Base-by-base conservation (phyloP, 1,140 invertebrate species). In the Eciton burchellii region DNA sequence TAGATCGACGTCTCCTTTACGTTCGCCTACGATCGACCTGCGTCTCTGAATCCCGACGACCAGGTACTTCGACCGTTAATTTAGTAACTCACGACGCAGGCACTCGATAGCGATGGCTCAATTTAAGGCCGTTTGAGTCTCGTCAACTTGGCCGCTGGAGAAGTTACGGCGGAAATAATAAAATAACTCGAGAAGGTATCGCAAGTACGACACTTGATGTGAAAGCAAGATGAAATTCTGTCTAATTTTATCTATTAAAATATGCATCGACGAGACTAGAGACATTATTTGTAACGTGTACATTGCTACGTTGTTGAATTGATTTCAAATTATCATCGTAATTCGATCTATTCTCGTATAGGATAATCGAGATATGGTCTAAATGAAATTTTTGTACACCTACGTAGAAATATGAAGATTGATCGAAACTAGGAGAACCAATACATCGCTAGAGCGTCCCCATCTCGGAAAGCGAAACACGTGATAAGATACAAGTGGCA, bases 401-500 rank as follows among this genome's bases (percentile, higher is more conserved):
- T 60, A 29, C 12, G 35, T 29, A 14, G 19, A 29, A 29, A 43
- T 54, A 57, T 8, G 5, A 62, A 19, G 8, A 70, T n/a, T 21
- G 54, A 24, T 57, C 52, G 24, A 21, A 65, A 63, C 57, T 63
- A 87, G 62, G 49, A 77, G 57, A 63, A 70, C 82, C 82, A 84
- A 59, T 45, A 26, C 63, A 84, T 84, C 74, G 57, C 52, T 57
- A 77, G 82, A 87, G 86, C 81, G 82, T 82, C 72, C 74, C 84
- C n/a, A n/a, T 87, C 83, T 73, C 52, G 43, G 83, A 87, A 84
- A 41, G 54, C 35, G 24, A 72, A n/a, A 63, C 6, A 14, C 1
- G 5, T 73, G 82, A 87, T 87, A 88, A 88, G 54, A 47, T 84
- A 71, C 43, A 52, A 79, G 35, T 63, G 73, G 66, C 52, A 86